Evolutionary conservation across 1,140 invertebrate species (phyloP), one percentile per base, ranked within the genome.

Genomic region (Branchinecta lindahli): DNA sequence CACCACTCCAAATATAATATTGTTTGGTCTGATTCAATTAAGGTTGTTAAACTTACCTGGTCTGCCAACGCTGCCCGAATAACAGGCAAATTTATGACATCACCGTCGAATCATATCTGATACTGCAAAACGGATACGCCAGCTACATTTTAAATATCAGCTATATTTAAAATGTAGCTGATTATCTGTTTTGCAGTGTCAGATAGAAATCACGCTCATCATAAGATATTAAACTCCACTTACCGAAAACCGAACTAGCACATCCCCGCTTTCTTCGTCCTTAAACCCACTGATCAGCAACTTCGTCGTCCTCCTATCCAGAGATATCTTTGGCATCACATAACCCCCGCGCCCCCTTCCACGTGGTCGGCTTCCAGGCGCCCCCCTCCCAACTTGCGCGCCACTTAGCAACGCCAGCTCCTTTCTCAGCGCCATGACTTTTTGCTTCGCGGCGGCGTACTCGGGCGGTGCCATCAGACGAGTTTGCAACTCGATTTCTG

Each of bases 241-340:
- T 83, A 90, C 88, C 75, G 84, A 80, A 79, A 90, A 88, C 80
- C 90, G 88, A 46, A 81, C 79, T 72, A 88, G 75, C 69, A 90
- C 83, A 70, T 85, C 85, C 21, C 84, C 82, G 74, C 87, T 84
- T 72, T 89, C 87, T 70, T 87, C 85, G 66, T 80, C 80, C 77
- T 87, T 85, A 77, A 88, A 89, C 12, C 90, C 90, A 45, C 88
- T 88, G 10, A 93, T 84, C 72, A 90, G 81, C 66, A 93, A 79
- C 75, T 88, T 86, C 0, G 87, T 87, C 12, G 90, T 89, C 72
- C 91, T 80, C 74, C 91, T 87, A 80, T 93, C 91, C 9, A 93
- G 84, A 1, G 84, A 84, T 46, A 86, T 83, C 46, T 72, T 77
- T 84, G 86, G 44, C 80, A 78, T 33, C 33, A 74, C 45, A 70